A percentile compares a stretch with the other conserved stretches of the same genome.
phyloP scores from a whole-genome alignment of 2,797 vertebrate genomes.

The Diplodus sargus region DNA sequence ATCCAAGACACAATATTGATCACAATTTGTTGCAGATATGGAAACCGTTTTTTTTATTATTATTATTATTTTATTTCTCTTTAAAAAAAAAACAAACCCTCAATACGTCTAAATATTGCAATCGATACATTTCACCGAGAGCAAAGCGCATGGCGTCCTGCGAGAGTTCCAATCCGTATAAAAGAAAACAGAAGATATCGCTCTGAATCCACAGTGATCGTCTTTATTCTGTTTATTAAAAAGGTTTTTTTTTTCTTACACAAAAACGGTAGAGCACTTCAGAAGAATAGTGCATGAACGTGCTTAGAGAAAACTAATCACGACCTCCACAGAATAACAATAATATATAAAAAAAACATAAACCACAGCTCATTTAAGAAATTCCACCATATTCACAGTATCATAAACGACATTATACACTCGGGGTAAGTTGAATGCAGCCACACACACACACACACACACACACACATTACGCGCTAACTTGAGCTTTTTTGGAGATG shows the following conservation, averaged over 20 bases:
- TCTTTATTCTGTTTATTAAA: neutral
- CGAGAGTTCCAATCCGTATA: neutral
- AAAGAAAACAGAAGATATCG: neutral
- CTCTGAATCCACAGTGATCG: constrained; percentile 5
- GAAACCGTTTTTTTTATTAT: constrained; percentile 10
- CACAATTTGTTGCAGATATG: constrained; percentile 52
- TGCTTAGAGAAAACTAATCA: neutral
- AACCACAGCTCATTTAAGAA: neutral
- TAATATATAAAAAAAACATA: neutral
- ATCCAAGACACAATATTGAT: constrained; percentile 61
- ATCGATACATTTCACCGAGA: neutral
- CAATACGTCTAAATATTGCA: neutral
- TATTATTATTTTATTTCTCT: neutral
- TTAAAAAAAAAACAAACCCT: neutral
- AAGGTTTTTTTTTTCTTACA: neutral
- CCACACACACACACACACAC: constrained; percentile 15
- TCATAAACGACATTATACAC: neutral
- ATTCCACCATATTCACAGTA: neutral
- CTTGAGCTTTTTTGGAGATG: constrained; percentile 58
- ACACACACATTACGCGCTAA: constrained; percentile 40
- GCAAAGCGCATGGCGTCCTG: neutral
- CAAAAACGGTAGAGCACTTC: constrained; percentile 16
- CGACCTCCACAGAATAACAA: neutral
- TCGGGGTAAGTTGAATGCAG: neutral
- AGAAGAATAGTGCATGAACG: constrained; percentile 15